Evolutionary conservation across 2,888 invertebrate genomes (phyloP).

Genomic region (Choristoneura rosaceana): DNA sequence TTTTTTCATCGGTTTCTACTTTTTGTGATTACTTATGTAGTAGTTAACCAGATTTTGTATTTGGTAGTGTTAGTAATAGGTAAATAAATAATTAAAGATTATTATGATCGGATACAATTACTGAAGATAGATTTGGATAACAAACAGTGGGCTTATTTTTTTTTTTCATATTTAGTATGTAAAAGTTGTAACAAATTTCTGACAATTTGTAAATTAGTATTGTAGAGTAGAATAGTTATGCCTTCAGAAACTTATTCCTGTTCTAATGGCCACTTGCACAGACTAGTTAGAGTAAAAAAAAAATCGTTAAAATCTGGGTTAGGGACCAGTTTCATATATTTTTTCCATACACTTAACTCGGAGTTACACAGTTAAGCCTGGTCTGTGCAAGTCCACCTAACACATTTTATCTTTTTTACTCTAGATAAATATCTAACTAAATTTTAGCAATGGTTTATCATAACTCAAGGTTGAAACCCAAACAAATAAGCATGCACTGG

Average conservation of each 20-base stretch:
- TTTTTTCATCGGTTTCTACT: too few relatives aligned
- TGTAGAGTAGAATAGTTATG: neutral
- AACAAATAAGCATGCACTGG: constrained; percentile 42
- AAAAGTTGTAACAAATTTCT: too few relatives aligned
- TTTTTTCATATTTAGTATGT: too few relatives aligned
- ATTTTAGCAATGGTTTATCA: constrained; percentile 13
- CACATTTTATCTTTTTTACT: neutral
- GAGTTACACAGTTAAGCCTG: too few relatives aligned
- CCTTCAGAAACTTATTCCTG: neutral
- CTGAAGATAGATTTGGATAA: neutral
- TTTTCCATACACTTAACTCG: too few relatives aligned
- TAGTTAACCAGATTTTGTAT: neutral
- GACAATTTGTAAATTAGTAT: neutral
- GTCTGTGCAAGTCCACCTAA: too few relatives aligned
- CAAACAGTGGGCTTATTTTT: too few relatives aligned
- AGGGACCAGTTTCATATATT: too few relatives aligned
- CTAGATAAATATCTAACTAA: neutral
- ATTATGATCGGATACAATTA: neutral
- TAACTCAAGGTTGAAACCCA: constrained; percentile 45
- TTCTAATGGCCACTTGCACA: neutral
- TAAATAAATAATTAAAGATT: too few relatives aligned
- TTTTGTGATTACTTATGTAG: too few relatives aligned
- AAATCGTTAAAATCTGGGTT: too few relatives aligned
- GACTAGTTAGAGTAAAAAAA: too few relatives aligned
- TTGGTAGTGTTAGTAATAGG: neutral